Evolutionary conservation across 1,140 invertebrate genomes (phyloP).

Genomic region (Pentalonia nigronervosa): DNA sequence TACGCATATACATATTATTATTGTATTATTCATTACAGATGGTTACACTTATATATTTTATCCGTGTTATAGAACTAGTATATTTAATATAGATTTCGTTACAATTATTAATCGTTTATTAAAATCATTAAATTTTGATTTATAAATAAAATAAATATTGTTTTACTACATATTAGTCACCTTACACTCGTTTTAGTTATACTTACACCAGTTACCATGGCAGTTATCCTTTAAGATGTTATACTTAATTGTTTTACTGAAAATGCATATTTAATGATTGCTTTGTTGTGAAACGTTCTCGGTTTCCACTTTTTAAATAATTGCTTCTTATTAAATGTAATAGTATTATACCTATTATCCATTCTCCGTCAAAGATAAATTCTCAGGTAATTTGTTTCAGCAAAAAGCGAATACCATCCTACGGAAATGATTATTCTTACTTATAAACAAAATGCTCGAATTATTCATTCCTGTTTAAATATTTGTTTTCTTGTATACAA

Average conservation of each 20-base stretch:
- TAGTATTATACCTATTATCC: not conserved
- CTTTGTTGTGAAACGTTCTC: not conserved
- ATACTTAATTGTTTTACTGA: not conserved
- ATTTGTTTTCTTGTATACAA: not conserved
- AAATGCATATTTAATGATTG: not conserved
- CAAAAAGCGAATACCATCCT: not conserved
- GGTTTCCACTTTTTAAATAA: not conserved
- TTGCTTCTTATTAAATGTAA: slow-evolving; percentile 7
- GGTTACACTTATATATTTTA: not conserved
- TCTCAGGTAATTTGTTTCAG: not conserved
- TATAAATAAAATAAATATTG: not conserved
- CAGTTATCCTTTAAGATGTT: not conserved
- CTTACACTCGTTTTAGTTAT: not conserved
- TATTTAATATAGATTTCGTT: too few species aligned
- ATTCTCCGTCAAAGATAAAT: not conserved
- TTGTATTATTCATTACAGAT: not conserved
- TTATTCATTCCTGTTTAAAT: not conserved
- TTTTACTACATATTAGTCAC: not conserved
- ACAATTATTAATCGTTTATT: not conserved
- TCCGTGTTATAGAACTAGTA: not conserved
- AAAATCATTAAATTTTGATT: not conserved
- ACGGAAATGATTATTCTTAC: not conserved
- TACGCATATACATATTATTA: not conserved
- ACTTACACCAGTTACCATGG: not conserved
- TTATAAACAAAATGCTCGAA: not conserved